Evolutionary conservation across 1,140 invertebrate genomes (phyloP).

Genomic region (Drosophila sproati): DNA sequence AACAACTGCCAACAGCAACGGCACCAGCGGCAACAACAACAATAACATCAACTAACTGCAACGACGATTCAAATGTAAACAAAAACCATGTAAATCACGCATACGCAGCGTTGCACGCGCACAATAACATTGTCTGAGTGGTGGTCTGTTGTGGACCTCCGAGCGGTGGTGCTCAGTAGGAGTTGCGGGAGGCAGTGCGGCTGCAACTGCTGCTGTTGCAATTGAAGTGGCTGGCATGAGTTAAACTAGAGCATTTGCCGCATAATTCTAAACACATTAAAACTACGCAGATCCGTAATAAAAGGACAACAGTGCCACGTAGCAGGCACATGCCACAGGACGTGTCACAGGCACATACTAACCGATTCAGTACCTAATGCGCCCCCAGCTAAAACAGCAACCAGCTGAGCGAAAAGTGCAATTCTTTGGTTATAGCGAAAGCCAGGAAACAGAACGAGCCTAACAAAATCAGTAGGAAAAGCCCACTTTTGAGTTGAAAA

Average conservation of each 20-base stretch:
- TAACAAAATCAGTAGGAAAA: background rate
- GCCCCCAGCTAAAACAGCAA: constrained; percentile 15
- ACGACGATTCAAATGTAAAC: constrained; percentile 56
- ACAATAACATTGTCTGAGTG: constrained; percentile 59
- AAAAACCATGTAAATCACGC: constrained; percentile 76
- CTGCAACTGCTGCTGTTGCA: constrained; percentile 2
- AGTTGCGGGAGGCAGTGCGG: background rate
- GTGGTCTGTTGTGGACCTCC: background rate
- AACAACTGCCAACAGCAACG: constrained; percentile 36
- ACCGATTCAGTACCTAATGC: constrained; percentile 8
- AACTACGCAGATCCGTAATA: constrained; percentile 55
- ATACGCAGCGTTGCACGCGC: constrained; percentile 76
- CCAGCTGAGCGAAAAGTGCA: constrained; percentile 20
- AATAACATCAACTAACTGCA: constrained; percentile 28
- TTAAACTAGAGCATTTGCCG: constrained; percentile 68
- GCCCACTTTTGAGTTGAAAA: constrained; percentile 9
- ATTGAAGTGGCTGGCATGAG: constrained; percentile 35
- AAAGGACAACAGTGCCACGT: constrained; percentile 21
- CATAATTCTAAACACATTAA: constrained; percentile 71
- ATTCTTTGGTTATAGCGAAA: background rate
- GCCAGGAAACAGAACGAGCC: background rate
- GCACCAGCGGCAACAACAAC: constrained; percentile 42
- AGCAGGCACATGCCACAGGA: background rate
- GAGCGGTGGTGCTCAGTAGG: too few relatives aligned
- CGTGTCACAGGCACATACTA: background rate